phyloP scores from a whole-genome alignment of 2,797 vertebrate species.

The Caiman crocodilus region DNA sequence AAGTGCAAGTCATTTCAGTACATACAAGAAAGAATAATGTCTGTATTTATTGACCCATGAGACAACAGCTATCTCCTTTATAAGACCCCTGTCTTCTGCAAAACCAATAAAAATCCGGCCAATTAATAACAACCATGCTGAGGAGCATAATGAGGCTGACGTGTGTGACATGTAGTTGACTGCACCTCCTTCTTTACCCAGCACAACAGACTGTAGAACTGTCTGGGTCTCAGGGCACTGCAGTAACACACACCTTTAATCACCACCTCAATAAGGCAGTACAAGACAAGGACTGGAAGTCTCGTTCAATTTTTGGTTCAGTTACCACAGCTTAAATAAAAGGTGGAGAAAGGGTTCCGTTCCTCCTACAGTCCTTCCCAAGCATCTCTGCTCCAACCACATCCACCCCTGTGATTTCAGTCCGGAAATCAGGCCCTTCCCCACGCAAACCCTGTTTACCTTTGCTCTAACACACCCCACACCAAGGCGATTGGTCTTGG shows the following conservation, averaged over 20 bases:
- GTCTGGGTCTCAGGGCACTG: not conserved
- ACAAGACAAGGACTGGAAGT: not conserved
- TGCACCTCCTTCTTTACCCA: not conserved
- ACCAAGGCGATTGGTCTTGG: not conserved
- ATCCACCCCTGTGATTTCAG: not conserved
- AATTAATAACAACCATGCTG: not conserved
- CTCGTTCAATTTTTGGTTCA: not conserved
- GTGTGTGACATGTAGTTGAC: not conserved
- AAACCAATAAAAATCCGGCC: not conserved
- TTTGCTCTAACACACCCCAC: not conserved
- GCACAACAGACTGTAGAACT: not conserved
- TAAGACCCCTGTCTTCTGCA: constrained; percentile 3
- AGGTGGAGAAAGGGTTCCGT: not conserved
- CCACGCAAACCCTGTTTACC: not conserved
- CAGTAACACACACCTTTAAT: not conserved
- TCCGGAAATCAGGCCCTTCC: not conserved
- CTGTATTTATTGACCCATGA: not conserved
- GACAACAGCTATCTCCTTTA: not conserved
- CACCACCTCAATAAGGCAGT: not conserved
- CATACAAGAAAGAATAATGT: not conserved
- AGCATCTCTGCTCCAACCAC: not conserved
- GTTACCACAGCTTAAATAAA: not conserved
- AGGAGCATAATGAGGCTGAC: not conserved
- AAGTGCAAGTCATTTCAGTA: not conserved
- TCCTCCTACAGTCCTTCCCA: not conserved